Base-by-base conservation (phyloP, 2,113 vertebrate species). In the Arenaria interpres region DNA sequence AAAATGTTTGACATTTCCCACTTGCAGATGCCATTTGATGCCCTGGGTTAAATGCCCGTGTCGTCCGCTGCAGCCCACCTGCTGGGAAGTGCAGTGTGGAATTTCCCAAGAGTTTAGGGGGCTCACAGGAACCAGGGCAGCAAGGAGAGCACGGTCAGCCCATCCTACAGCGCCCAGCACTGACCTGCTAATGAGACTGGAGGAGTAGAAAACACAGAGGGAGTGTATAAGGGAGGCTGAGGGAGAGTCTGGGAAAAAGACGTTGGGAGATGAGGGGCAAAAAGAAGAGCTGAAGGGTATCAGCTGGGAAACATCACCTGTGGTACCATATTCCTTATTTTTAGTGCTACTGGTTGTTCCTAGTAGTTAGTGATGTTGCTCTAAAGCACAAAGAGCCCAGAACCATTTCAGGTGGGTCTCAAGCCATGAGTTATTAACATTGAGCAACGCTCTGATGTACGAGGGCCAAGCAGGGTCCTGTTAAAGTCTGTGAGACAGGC, bases 41-140 rank as follows among this genome's bases (percentile, higher is more conserved):
- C 15, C 46, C 5, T 1, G 4, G 1, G 0, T 50, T 63, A 51
- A 66, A n/a, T 5, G 43, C 18, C 32, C 4, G 0, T 24, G 30
- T 69, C 77, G 46, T 56, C 45, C 41, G 43, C 16, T 66, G 59
- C 16, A 32, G 18, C n/a, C 71, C 59, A 66, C 18, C 12, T 59
- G 46, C 74, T 78, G 43, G 27, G 25, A 21, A 64, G 11, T 35
- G 12, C 5, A 3, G 30, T 20, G 37, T 60, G 15, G 14, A 41
- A 35, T 69, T 53, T 68, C 39, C 46, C 33, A 48, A 50, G 56
- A 50, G 37, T 53, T 72, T 28, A 53, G 13, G 12, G 8, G 3
- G 14, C 21, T 81, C 46, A 32, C 3, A 10, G 0, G 0, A 25
- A 50, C 17, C 14, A 56, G 28, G 28, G 5, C 33, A 88, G 22